phyloP scores from a whole-genome alignment of 2,888 invertebrate species.

The Pristionchus mayeri region DNA sequence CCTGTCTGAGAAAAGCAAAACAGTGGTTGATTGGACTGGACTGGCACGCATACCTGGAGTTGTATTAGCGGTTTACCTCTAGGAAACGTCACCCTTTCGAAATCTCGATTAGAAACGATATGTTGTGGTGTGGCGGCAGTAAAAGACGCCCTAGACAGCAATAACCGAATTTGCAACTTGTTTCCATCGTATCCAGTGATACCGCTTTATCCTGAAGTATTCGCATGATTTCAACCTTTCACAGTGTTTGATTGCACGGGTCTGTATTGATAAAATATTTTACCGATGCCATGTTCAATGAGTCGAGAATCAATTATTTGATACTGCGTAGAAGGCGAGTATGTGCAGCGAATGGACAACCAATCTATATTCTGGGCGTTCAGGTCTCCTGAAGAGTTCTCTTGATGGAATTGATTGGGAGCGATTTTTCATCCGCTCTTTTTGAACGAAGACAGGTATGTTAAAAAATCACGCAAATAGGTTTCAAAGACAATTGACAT shows the following conservation, averaged over 20 bases:
- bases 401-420: no score
- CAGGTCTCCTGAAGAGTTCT: no score
- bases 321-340: no score
- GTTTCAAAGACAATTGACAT: no score
- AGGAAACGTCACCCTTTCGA: not conserved
- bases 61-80: conserved; percentile 44
- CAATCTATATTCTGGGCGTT: no score
- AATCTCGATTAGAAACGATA: not conserved
- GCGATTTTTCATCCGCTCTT: no score
- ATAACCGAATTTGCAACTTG: not conserved
- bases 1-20: not conserved
- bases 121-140: not conserved
- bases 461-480: no score
- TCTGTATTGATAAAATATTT: not conserved
- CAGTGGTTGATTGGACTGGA: conserved; percentile 67
- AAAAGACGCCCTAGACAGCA: not conserved
- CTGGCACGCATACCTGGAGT: conserved; percentile 61
- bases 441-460: no score
- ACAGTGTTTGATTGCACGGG: not conserved
- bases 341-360: no score
- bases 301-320: no score
- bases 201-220: not conserved
- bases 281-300: no score
- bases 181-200: not conserved
- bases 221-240: not conserved